Conservation (phyloP, 2,113 vertebrate genomes). For the Aegypius monachus region DNA sequence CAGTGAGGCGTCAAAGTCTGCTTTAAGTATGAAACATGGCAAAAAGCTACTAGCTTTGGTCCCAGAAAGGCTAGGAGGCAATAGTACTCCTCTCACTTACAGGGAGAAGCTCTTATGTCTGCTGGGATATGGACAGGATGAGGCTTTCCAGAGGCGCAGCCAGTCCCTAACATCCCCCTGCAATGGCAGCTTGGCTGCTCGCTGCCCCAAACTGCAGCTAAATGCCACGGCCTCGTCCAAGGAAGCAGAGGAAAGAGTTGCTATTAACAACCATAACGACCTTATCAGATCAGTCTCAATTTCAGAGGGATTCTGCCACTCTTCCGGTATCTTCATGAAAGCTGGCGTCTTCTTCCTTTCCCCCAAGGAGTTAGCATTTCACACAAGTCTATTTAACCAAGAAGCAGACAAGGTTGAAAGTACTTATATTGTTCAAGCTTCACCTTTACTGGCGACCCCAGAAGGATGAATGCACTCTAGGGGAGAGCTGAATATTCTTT, state of each 20-base stretch:
- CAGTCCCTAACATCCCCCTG: neutral
- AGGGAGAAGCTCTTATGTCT: neutral
- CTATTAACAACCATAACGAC: neutral
- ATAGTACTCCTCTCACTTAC: neutral
- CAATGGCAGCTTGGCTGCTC: neutral
- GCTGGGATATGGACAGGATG: neutral
- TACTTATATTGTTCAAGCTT: neutral
- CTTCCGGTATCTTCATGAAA: neutral
- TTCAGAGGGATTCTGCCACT: constrained; percentile 36
- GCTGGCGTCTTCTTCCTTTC: neutral
- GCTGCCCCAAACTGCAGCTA: neutral
- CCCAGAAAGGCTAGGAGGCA: neutral
- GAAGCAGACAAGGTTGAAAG: neutral
- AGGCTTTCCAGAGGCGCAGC: neutral
- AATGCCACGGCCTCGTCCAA: neutral
- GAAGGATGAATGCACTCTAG: neutral
- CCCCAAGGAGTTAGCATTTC: constrained; percentile 32
- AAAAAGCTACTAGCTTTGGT: neutral
- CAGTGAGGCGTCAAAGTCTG: neutral
- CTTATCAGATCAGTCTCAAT: constrained; percentile 23
- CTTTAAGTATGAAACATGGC: neutral
- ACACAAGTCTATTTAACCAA: neutral
- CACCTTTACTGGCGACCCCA: neutral
- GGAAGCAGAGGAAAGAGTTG: neutral
- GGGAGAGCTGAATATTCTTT: neutral